Conservation (phyloP, 2,888 invertebrate species). For the Drosophila pseudotakahashii region DNA sequence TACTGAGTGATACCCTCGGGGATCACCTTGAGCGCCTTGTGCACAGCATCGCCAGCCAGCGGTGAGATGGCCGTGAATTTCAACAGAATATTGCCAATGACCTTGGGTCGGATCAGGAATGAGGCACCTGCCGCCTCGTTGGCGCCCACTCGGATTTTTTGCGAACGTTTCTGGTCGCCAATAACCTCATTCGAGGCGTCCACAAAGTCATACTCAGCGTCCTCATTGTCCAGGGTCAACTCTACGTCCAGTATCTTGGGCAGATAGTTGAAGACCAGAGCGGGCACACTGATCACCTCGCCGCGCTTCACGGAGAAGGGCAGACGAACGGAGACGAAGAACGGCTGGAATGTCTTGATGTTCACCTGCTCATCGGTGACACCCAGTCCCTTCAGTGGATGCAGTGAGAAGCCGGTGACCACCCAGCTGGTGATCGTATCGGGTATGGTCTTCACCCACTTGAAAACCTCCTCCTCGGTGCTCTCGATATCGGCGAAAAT, state of each 20-base stretch:
- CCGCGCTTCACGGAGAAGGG: conserved; percentile 95
- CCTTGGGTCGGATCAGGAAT: conserved; percentile 92
- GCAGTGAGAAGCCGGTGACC: conserved; percentile 91
- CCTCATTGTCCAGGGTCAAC: conserved; percentile 92
- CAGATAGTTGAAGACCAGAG: conserved; percentile 94
- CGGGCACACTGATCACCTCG: conserved; percentile 94
- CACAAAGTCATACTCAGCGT: conserved; percentile 92
- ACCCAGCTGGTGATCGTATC: conserved; percentile 94
- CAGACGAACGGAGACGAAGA: conserved; percentile 93
- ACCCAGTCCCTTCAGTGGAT: conserved; percentile 90
- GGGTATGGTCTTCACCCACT: conserved; percentile 86
- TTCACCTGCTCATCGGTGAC: conserved; percentile 88
- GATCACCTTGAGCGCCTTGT: conserved; percentile 90
- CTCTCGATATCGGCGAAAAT: conserved; percentile 85
- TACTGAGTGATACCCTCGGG: conserved; percentile 92
- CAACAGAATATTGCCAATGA: conserved; percentile 89
- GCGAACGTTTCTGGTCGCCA: conserved; percentile 92
- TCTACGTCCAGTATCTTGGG: conserved; percentile 90
- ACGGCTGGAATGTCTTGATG: conserved; percentile 91
- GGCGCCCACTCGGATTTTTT: conserved; percentile 88
- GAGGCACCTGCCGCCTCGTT: conserved; percentile 91
- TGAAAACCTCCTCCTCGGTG: conserved; percentile 69
- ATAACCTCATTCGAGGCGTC: conserved; percentile 94
- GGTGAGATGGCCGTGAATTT: conserved; percentile 91
- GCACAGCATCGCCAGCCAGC: conserved; percentile 91